phyloP scores from a whole-genome alignment of 2,888 invertebrate species.

The Tachina grossa region DNA sequence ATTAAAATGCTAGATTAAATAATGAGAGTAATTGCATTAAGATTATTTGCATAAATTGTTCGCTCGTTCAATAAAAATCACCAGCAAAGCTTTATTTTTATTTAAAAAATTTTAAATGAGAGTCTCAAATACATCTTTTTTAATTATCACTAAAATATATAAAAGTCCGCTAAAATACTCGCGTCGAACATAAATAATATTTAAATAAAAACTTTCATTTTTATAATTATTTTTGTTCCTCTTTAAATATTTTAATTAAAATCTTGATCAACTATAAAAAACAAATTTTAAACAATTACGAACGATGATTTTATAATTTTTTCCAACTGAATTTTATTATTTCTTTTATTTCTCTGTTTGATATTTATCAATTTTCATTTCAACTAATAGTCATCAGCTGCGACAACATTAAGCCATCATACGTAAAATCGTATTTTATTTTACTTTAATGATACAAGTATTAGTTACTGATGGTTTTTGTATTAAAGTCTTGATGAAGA shows the following conservation, averaged over 20 bases:
- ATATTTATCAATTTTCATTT: conserved; percentile 53
- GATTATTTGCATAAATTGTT: too few species aligned
- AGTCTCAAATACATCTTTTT: conserved; percentile 13
- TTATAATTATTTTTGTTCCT: conserved; percentile 38
- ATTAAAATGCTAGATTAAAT: too few species aligned
- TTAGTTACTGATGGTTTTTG: neutral
- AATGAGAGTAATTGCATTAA: too few species aligned
- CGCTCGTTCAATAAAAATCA: too few species aligned
- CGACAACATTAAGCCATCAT: conserved; percentile 51
- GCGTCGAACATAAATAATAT: conserved; percentile 36
- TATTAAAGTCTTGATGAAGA: conserved; percentile 17
- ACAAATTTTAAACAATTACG: conserved; percentile 60
- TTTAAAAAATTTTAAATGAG: neutral
- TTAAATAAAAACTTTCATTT: conserved; percentile 61
- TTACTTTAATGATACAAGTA: conserved; percentile 42
- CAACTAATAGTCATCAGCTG: conserved; percentile 9
- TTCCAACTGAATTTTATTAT: conserved; percentile 51
- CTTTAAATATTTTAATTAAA: conserved; percentile 60
- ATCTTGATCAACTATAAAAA: conserved; percentile 45
- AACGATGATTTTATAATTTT: conserved; percentile 63
- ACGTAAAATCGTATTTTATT: conserved; percentile 20
- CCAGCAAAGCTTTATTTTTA: too few species aligned
- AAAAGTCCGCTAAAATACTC: conserved; percentile 27
- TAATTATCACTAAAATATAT: neutral
- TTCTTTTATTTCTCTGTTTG: conserved; percentile 30